Evolutionary conservation across 2,113 vertebrate species (phyloP), one percentile per base, ranked within the genome.

Genomic region (Pachyramphus minor): DNA sequence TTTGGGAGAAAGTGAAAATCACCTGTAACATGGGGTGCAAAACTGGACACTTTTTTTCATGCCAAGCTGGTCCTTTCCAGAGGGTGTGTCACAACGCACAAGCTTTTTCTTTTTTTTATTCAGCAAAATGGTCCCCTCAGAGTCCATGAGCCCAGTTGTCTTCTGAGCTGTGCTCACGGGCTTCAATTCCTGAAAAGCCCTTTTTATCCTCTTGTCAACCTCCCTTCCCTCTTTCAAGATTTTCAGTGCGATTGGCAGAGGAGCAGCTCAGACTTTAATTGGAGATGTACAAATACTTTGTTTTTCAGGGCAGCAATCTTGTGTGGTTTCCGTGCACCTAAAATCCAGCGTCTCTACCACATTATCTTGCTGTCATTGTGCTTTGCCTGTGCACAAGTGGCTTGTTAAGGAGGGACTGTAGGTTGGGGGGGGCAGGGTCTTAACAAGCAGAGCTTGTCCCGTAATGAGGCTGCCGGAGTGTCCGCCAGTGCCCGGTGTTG

Each of bases 281-380:
- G 56, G 15, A 35, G 37, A 50, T 52, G 50, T 52, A 52, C 44
- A 31, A 66, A 77, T 15, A 9, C 0, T 0, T 28, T 52, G 2
- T 25, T 69, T 39, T 33, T 30, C n/a, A n/a, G 37, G 8, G 5
- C 17, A 27, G 44, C 52, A 30, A 33, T 18, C 14, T 33, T 5
- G 9, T 21, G 42, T 69, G 41, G 9, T 22, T 74, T 76, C 75
- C 45, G 1, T 20, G 19, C 17, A 12, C 14, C 12, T 27, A 0
- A 67, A 55, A 6, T 30, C 14, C 6, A 20, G 52, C 22, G 11
- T 66, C 15, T 86, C 30, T 21, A 17, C 16, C 5, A 0, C 6
- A 35, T 37, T 2, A 3, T 28, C 28, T 69, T 28, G 35, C n/a
- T 45, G 4, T 23, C 8, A 2, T 69, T 30, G 9, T 0, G 2